Evolutionary conservation across 2,113 vertebrate species (phyloP).

Genomic region (Brachionichthys hirsutus): DNA sequence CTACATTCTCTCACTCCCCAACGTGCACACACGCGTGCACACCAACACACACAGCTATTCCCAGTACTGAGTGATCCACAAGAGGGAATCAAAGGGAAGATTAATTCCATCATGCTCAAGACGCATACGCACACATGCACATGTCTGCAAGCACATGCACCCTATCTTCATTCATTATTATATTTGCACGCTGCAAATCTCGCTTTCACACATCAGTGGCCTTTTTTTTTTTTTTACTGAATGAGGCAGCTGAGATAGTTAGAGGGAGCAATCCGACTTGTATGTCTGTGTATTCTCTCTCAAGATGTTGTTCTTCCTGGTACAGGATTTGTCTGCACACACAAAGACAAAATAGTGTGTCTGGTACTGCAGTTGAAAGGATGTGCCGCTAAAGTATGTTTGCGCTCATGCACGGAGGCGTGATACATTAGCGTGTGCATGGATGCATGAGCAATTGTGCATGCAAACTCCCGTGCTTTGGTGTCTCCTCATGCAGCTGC

Average conservation of each 20-base stretch:
- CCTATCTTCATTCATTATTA: conserved; percentile 63
- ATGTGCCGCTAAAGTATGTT: conserved; percentile 16
- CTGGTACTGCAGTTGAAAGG: neutral
- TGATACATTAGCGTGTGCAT: conserved; percentile 19
- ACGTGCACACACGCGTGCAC: neutral
- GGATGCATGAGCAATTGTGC: conserved; percentile 27
- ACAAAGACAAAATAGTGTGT: neutral
- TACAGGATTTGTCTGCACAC: conserved; percentile 2
- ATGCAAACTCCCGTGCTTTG: conserved; percentile 25
- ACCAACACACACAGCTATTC: conserved; percentile 10
- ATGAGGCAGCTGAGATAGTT: conserved; percentile 3
- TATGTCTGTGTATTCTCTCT: neutral
- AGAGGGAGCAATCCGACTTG: neutral
- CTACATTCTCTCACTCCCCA: conserved; percentile 9
- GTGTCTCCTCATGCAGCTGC: conserved; percentile 24
- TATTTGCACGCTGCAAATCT: conserved; percentile 52
- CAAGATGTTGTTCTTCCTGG: conserved; percentile 6
- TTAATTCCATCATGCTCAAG: conserved; percentile 40
- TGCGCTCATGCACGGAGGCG: conserved; percentile 1
- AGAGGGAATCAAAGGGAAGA: conserved; percentile 42
- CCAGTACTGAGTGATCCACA: conserved; percentile 35
- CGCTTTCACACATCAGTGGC: conserved; percentile 42
- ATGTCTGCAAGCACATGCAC: neutral
- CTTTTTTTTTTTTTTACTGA: conserved; percentile 27
- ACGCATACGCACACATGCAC: neutral